Base-by-base conservation (phyloP, 2,113 vertebrate species). In the Oceanodroma tethys region DNA sequence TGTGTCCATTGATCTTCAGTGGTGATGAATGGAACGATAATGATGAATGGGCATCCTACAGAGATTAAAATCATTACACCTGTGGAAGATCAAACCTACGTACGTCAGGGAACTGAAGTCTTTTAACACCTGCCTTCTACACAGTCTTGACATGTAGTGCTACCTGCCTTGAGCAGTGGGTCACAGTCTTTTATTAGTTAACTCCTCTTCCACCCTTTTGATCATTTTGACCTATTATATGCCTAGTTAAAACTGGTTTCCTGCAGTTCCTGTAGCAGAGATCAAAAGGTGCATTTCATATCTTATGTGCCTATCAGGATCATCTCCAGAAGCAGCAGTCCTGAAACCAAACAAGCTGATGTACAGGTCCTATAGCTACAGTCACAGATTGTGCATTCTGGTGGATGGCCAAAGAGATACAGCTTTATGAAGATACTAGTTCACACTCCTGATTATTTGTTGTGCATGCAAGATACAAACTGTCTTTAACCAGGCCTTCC, bases 181-280 rank as follows among this genome's bases (percentile, higher is more conserved):
- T 83, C 93, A 87, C 55, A 85, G 55, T 76, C 62, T 91, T 95
- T 91, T 95, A 91, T 81, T 94, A 95, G 85, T 90, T 78, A 93
- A 93, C 82, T 93, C 16, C 76, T 93, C 68, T 97, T 91, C 73
- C 66, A 87, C 75, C 22, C 40, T 86, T 91, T 94, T 43, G 36
- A 87, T 94, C 16, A 79, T 73, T 94, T 88, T 93, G 53, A 94
- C 95, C 78, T 94, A 55, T 88, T 94, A 85, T 52, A 93, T n/a
- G 32, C 66, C 80, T 87, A 63, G 81, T 92, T 97, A 95, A 91
- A 95, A 81, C 32, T 53, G 56, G 10, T 87, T 95, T 94, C 78
- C 70, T 87, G 40, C 30, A 71, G 86, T 85, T 91, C 19, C 48
- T 87, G 27, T 12, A 68, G 63, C 48, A 91, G 84, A 96, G 38